These are phyloP conservation scores for Diaprepes abbreviatus DNA, from an alignment of 2,888 invertebrate genomes.

Conservation along the genomic window DNA sequence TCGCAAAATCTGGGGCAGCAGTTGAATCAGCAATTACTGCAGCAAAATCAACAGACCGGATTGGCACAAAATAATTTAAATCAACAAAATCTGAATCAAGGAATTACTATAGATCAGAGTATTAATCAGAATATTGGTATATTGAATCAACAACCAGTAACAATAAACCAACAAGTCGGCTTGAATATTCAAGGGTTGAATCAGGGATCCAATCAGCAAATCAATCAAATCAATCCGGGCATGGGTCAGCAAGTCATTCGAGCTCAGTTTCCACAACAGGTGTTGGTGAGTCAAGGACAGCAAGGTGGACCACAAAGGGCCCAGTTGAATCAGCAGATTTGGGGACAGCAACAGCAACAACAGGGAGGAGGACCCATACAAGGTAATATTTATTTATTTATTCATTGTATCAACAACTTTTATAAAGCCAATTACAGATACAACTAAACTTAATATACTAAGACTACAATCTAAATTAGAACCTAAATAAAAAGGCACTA, in stretches of 20 bases:
- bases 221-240: constrained; percentile 41
- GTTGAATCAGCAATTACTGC: constrained; percentile 57
- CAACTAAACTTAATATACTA: too few relatives aligned
- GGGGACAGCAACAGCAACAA: constrained; percentile 62
- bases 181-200: constrained; percentile 37
- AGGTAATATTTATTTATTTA: constrained; percentile 34
- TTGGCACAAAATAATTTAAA: constrained; percentile 31
- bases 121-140: constrained; percentile 31
- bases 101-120: constrained; percentile 40
- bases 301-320: constrained; percentile 56
- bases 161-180: constrained; percentile 8
- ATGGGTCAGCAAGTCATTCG: constrained; percentile 47
- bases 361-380: constrained; percentile 45
- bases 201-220: constrained; percentile 32
- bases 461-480: too few relatives aligned
- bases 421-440: too few relatives aligned
- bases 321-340: constrained; percentile 55
- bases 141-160: constrained; percentile 36
- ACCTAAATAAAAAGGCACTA: too few relatives aligned
- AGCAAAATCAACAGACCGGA: constrained; percentile 52
- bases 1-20: constrained; percentile 57
- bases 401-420: too few relatives aligned
- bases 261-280: constrained; percentile 52
- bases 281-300: constrained; percentile 55
- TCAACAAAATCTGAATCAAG: constrained; percentile 50